These are phyloP conservation scores for Rhinatrema bivittatum DNA, from an alignment of 2,797 vertebrate genomes.

Conservation along the genomic window DNA sequence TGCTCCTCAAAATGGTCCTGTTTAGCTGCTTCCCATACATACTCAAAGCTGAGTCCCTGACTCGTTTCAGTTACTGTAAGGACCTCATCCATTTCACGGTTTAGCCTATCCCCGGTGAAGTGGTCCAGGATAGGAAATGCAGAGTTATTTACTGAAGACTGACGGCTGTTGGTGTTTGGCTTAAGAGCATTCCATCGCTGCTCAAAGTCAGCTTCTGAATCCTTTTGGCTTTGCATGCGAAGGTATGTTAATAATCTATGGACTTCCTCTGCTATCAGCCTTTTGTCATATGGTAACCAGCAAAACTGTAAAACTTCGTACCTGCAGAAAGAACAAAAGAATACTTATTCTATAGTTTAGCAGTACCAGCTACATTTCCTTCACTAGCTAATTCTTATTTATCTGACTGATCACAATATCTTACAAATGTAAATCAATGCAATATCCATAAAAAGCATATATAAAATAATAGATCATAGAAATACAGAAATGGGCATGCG, in stretches of 20 bases:
- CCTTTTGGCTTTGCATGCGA: slow-evolving; percentile 91
- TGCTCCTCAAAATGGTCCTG: slow-evolving; percentile 82
- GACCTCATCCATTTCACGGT: slow-evolving; percentile 90
- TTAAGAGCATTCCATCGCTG: slow-evolving; percentile 94
- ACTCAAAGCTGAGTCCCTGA: slow-evolving; percentile 94
- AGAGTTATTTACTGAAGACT: slow-evolving; percentile 66
- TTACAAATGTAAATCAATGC: no score
- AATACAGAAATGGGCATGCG: no score
- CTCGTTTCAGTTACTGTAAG: slow-evolving; percentile 96
- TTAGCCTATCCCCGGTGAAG: slow-evolving; percentile 75
- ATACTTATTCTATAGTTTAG: no score
- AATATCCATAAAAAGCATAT: no score
- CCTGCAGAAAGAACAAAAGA: slow-evolving; percentile 49
- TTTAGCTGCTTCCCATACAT: slow-evolving; percentile 93
- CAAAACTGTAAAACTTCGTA: slow-evolving; percentile 95
- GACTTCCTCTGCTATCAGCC: slow-evolving; percentile 89
- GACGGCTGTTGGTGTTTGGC: slow-evolving; percentile 70
- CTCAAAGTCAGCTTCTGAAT: slow-evolving; percentile 85
- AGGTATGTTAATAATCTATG: slow-evolving; percentile 90
- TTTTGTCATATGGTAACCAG: slow-evolving; percentile 85
- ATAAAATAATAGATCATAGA: no score
- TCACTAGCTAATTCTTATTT: no score
- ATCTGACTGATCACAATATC: no score
- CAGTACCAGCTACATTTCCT: no score
- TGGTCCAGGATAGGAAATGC: slow-evolving; percentile 91